phyloP scores from a whole-genome alignment of 2,888 invertebrate species.

The Scrobipalpa costella region DNA sequence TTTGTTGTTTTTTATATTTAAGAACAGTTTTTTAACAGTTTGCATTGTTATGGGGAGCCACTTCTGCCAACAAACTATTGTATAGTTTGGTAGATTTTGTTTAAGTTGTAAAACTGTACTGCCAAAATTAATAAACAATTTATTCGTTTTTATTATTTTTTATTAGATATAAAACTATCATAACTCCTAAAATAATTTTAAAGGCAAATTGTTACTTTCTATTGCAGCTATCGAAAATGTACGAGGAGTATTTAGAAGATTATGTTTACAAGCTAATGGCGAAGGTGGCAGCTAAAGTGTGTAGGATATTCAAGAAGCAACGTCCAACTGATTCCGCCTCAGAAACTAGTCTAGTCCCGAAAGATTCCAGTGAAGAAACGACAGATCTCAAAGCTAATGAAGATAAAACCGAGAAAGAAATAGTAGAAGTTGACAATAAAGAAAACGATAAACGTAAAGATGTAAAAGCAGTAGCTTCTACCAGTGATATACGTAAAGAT shows the following conservation, averaged over 20 bases:
- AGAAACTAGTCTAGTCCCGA: slow-evolving; percentile 35
- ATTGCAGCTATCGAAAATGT: slow-evolving; percentile 86
- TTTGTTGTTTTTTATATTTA: no score
- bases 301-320: slow-evolving; percentile 49
- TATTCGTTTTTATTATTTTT: no score
- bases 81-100: no score
- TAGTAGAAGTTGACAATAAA: slow-evolving; percentile 16
- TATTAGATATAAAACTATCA: no score
- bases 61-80: no score
- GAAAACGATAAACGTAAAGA: slow-evolving; percentile 26
- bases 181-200: neutral
- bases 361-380: slow-evolving; percentile 24
- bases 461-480: neutral
- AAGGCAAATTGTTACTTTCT: neutral
- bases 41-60: no score
- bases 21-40: no score
- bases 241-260: slow-evolving; percentile 87
- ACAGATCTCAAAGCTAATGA: slow-evolving; percentile 37
- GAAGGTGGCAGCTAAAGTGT: slow-evolving; percentile 60
- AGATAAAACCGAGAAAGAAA: slow-evolving; percentile 34
- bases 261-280: slow-evolving; percentile 75
- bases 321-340: slow-evolving; percentile 35
- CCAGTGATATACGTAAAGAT: slow-evolving; percentile 8
- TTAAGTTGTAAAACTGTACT: no score
- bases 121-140: no score